Conservation (phyloP, 2,797 vertebrate genomes). For the Sebastes matsubarae region DNA sequence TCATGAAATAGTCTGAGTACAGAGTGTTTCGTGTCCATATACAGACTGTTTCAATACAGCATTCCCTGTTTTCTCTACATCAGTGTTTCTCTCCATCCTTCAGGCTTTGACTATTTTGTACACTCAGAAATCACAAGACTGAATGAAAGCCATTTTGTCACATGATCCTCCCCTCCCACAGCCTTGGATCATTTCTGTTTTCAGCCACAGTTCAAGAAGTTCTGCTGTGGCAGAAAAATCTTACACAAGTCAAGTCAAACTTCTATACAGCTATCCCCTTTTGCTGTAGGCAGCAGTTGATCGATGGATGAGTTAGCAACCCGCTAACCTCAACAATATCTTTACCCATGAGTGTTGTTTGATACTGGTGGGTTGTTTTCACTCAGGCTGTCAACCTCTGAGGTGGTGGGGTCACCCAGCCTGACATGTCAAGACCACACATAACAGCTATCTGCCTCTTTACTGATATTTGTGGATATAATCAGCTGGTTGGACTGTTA, state of each 20-base stretch:
- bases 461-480: background rate
- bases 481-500: too few relatives aligned
- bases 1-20: background rate
- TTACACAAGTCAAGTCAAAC: too few relatives aligned
- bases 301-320: slow-evolving; percentile 1
- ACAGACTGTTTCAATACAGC: background rate
- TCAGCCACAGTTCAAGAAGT: slow-evolving; percentile 10
- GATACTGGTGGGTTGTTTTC: slow-evolving; percentile 32
- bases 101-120: slow-evolving; percentile 55
- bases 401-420: slow-evolving; percentile 1
- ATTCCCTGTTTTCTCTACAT: background rate
- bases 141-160: slow-evolving; percentile 61
- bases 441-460: background rate
- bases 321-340: slow-evolving; percentile 10
- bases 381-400: slow-evolving; percentile 7
- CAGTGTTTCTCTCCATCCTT: slow-evolving; percentile 29
- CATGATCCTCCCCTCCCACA: slow-evolving; percentile 55
- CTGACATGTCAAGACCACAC: slow-evolving; percentile 8
- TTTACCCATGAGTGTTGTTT: slow-evolving; percentile 22
- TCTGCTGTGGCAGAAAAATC: slow-evolving; percentile 7
- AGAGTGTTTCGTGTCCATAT: background rate
- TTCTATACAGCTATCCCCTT: background rate
- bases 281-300: background rate
- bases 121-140: slow-evolving; percentile 78
- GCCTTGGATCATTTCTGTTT: slow-evolving; percentile 43